Conservation (phyloP, 2,797 vertebrate species). For the Fringilla coelebs region DNA sequence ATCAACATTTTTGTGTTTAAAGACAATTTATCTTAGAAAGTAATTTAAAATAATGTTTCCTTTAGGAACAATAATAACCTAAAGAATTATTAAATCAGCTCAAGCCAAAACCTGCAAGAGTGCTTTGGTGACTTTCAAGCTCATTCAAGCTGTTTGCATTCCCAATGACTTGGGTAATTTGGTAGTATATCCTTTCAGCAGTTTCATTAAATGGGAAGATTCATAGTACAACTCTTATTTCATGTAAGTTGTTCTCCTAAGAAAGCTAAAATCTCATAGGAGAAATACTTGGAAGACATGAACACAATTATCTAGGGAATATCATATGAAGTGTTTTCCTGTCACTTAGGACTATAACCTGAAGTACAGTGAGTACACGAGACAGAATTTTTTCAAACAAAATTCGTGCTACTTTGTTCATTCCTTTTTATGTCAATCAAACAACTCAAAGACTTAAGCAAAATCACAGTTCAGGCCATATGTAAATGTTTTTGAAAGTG, state of each 20-base stretch:
- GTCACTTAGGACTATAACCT: neutral
- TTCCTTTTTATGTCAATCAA: neutral
- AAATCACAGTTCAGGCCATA: neutral
- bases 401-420: neutral
- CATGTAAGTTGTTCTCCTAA: neutral
- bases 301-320: neutral
- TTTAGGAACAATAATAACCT: neutral
- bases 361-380: neutral
- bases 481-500: neutral
- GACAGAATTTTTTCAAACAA: neutral
- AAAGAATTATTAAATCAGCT: neutral
- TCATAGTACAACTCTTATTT: neutral
- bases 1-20: neutral
- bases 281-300: neutral
- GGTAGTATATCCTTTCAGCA: neutral
- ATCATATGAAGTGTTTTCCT: neutral
- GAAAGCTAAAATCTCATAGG: neutral
- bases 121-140: neutral
- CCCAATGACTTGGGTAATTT: neutral
- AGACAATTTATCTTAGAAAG: neutral
- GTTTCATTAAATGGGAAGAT: neutral
- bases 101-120: neutral
- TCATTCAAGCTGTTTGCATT: neutral
- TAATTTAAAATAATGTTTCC: neutral
- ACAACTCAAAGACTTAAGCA: neutral